These are phyloP conservation scores for Picathartes gymnocephalus DNA, from an alignment of 2,113 vertebrate species.

Conservation along the genomic window DNA sequence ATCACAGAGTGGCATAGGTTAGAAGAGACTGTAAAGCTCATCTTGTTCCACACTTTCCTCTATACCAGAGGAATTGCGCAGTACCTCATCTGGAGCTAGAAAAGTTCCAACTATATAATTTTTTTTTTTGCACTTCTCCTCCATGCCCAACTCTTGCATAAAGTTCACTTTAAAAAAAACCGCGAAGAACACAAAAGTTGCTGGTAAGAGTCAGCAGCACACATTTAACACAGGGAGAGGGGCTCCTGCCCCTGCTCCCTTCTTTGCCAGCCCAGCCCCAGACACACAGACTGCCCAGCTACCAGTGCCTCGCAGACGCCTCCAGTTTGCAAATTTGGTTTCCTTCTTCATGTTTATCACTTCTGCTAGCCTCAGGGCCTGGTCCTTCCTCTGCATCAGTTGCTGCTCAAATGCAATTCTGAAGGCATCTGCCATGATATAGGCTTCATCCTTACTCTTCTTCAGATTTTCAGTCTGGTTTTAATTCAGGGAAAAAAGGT, in stretches of 20 bases:
- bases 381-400: constrained; percentile 82
- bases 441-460: constrained; percentile 84
- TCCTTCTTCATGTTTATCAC: constrained; percentile 64
- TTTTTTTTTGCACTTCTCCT: not conserved
- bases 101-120: not conserved
- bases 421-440: constrained; percentile 86
- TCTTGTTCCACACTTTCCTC: not conserved
- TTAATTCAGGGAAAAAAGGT: constrained; percentile 7
- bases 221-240: not conserved
- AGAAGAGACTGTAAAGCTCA: not conserved
- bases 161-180: not conserved
- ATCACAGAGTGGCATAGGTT: not conserved
- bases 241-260: not conserved
- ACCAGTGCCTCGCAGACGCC: constrained; percentile 65
- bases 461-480: constrained; percentile 78
- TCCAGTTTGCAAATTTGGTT: constrained; percentile 59
- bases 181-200: no score
- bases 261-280: not conserved
- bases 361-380: constrained; percentile 77
- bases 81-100: not conserved
- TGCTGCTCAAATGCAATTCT: constrained; percentile 93
- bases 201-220: not conserved
- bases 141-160: not conserved
- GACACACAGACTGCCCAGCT: not conserved
- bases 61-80: not conserved